Base-by-base conservation (phyloP, 2,888 invertebrate species). In the Brachyopa scutellaris region DNA sequence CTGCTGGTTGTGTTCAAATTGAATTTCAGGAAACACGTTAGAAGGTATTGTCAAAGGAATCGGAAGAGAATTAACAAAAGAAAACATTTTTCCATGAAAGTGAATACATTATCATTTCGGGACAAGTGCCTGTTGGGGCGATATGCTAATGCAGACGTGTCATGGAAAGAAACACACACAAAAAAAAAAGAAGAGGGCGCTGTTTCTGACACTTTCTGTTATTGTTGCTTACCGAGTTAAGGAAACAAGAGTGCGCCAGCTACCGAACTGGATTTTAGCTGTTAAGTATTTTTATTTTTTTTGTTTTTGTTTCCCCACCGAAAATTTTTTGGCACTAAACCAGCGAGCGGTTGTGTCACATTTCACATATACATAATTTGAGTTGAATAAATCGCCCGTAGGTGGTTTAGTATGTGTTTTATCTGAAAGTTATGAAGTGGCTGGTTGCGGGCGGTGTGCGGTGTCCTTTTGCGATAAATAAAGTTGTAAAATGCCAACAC, bases 41-140 rank as follows among this genome's bases (percentile, higher is more conserved):
- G 57, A 45, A 64, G 69, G 76, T 59, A 80, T 80, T 80, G 80
- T 80, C 80, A 80, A 80, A 69, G 80, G 69, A 76, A 80, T 80
- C 80, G 80, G 80, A 76, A 80, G 76, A 29, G 76, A 69, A 80
- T 80, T 80, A 80, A 80, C 76, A 76, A 76, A 70, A 69, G 80
- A 80, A 76, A 69, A 69, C 64, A 80, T 80, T 74, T 79, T 62
- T 80, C 59, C 76, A 70, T 64, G 64, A 76, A 76, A 53, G 76
- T 62, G 80, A 80, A 80, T 80, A 80, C 69, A 80, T 76, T 76
- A 66, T 64, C 69, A 49, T 76, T 55, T 61, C 26, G 49, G 38
- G 51, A 47, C 66, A 73, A 73, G 66, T 57, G 62, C 57, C 66
- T 74, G 51, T 15, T 45, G 66, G 36, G 64, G 26, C 17, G 57